Base-by-base conservation (phyloP, 2,888 invertebrate genomes). In the Rhaphigaster nebulosa region DNA sequence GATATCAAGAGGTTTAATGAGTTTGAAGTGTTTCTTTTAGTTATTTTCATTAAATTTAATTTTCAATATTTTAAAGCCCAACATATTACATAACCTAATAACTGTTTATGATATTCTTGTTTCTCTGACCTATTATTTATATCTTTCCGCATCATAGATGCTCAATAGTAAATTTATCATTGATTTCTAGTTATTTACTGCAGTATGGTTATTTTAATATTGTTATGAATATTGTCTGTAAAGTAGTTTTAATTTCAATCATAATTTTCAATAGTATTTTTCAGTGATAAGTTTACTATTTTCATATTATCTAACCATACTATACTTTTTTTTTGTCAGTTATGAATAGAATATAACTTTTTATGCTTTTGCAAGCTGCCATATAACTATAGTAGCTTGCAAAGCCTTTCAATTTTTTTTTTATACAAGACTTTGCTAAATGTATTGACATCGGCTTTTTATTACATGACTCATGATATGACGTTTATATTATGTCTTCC, bases 121-220 rank as follows among this genome's bases (percentile, higher is more conserved):
- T 54, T 87, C 60, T 87, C 56, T 90, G 60, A 87, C 20, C 52
- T 87, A 84, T 15, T 90, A 60, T 56, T 54, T 87, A 41, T 84
- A 65, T 84, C 13, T 80, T 84, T 29, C 26, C 26, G 3, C 34
- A 34, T 87, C 45, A 87, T 29, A 34, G 1, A 34, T 29, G 20
- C 70, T 70, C 5, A 34, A 70, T 70, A 70, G 70, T 70, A 70
- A 70, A 70, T 70, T 70, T 20, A 70, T 70, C 70, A 70, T 34
- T 70, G 20, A 20, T 38, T 34, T 18, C 5, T 18, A 34, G 70
- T 8, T 34, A 34, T 18, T 70, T 70, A 20, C 4, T 70, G 15
- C 18, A 18, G 20, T 34, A 18, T 34, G 1, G 20, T 70, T 34
- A 34, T 70, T 20, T 20, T 34, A n/a, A n/a, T n/a, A n/a, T n/a